phyloP scores from a whole-genome alignment of 2,888 invertebrate genomes.

The Fragum fragum region DNA sequence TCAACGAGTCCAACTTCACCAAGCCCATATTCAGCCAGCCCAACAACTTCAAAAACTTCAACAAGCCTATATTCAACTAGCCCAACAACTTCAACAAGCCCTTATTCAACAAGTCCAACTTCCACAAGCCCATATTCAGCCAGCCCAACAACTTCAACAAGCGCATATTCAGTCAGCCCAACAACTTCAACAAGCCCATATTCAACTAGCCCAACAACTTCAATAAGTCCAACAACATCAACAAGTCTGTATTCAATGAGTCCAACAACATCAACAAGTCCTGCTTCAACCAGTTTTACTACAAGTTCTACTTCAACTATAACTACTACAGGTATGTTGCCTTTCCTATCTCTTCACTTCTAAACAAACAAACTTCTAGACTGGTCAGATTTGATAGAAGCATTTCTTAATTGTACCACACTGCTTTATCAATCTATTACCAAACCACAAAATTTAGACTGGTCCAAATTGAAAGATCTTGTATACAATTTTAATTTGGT shows the following conservation, averaged over 20 bases:
- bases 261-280: neutral
- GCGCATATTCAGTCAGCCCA: neutral
- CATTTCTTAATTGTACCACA: too few species aligned
- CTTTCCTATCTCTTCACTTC: too few species aligned
- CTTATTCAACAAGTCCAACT: neutral
- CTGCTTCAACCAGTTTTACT: neutral
- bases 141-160: slow-evolving; percentile 1
- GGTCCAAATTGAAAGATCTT: too few species aligned
- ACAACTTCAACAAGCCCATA: slow-evolving; percentile 3
- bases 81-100: neutral
- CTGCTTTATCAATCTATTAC: too few species aligned
- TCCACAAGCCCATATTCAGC: neutral
- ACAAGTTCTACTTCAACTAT: slow-evolving; percentile 3
- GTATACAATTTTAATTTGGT: too few species aligned
- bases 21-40: slow-evolving; percentile 7
- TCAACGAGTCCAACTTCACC: neutral
- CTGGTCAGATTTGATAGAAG: too few species aligned
- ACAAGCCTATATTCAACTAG: slow-evolving; percentile 5
- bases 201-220: neutral
- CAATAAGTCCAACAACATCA: slow-evolving; percentile 5
- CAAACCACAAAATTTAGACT: too few species aligned
- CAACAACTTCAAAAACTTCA: slow-evolving; percentile 19
- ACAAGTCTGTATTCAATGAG: slow-evolving; percentile 2
- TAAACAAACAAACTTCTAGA: too few species aligned
- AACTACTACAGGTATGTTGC: slow-evolving; percentile 7